Evolutionary conservation across 2,113 vertebrate species (phyloP).

Genomic region (Antennarius striatus): DNA sequence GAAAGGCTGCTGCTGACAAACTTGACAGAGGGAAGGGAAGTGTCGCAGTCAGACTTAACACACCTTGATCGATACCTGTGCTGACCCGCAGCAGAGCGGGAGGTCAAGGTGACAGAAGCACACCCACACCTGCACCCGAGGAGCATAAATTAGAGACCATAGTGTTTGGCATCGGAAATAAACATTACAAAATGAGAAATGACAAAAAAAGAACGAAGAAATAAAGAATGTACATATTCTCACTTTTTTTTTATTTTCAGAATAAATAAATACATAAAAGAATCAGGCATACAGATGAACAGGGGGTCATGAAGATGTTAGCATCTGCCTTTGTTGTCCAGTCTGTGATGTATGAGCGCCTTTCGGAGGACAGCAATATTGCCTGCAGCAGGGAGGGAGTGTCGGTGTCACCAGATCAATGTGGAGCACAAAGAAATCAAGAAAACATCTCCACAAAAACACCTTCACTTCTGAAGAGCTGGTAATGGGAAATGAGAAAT

Average conservation of each 20-base stretch:
- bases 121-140: slow-evolving; percentile 10
- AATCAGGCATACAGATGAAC: too few relatives aligned
- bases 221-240: too few relatives aligned
- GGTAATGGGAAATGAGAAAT: too few relatives aligned
- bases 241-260: too few relatives aligned
- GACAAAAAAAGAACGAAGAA: too few relatives aligned
- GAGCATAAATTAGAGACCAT: slow-evolving; percentile 2
- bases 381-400: slow-evolving; percentile 49
- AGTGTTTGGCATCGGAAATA: too few relatives aligned
- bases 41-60: slow-evolving; percentile 49
- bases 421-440: slow-evolving; percentile 18
- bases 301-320: too few relatives aligned
- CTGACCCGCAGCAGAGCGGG: slow-evolving; percentile 31
- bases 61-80: slow-evolving; percentile 74
- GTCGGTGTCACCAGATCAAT: slow-evolving; percentile 54
- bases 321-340: slow-evolving; percentile 16
- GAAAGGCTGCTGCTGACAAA: slow-evolving; percentile 62
- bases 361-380: slow-evolving; percentile 43
- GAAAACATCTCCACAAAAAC: not conserved
- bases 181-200: too few relatives aligned
- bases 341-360: slow-evolving; percentile 49
- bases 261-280: too few relatives aligned
- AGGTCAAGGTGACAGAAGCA: slow-evolving; percentile 70
- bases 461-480: not conserved
- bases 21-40: slow-evolving; percentile 65